phyloP scores from a whole-genome alignment of 1,140 invertebrate genomes.

The Dolichoris vasculosae region DNA sequence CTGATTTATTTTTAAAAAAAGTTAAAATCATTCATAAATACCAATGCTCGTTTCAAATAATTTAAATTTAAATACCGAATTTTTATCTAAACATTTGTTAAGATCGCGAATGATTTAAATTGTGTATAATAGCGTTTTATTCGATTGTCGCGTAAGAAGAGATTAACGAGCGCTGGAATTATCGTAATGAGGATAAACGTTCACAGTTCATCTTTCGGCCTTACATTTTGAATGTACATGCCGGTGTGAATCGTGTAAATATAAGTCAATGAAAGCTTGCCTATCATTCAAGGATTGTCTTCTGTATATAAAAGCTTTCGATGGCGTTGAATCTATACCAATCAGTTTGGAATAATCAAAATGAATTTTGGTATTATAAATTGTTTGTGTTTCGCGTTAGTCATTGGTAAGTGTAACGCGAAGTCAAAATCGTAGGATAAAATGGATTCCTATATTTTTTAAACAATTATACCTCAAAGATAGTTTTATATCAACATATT shows the following conservation, averaged over 20 bases:
- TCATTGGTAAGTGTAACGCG: neutral
- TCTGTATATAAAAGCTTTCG: slow-evolving; percentile 18
- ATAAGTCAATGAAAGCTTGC: neutral
- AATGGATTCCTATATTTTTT: neutral
- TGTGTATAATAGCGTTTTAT: neutral
- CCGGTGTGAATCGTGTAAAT: neutral
- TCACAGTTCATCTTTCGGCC: neutral
- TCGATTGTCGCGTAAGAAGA: neutral
- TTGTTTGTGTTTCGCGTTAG: neutral
- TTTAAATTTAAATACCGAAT: too few relatives aligned
- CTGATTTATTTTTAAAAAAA: too few relatives aligned
- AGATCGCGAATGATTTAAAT: too few relatives aligned
- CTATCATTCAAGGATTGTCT: neutral
- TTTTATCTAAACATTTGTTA: too few relatives aligned
- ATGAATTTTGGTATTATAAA: neutral
- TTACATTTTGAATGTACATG: neutral
- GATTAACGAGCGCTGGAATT: neutral
- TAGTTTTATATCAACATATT: too few relatives aligned
- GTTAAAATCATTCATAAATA: too few relatives aligned
- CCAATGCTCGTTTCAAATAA: too few relatives aligned
- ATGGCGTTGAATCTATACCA: neutral
- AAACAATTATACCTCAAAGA: too few relatives aligned
- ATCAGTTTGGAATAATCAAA: neutral
- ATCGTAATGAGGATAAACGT: slow-evolving; percentile 5
- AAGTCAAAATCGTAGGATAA: neutral